These are phyloP conservation scores for Drosophila biarmipes DNA, from an alignment of 1,140 invertebrate species.

Conservation along the genomic window DNA sequence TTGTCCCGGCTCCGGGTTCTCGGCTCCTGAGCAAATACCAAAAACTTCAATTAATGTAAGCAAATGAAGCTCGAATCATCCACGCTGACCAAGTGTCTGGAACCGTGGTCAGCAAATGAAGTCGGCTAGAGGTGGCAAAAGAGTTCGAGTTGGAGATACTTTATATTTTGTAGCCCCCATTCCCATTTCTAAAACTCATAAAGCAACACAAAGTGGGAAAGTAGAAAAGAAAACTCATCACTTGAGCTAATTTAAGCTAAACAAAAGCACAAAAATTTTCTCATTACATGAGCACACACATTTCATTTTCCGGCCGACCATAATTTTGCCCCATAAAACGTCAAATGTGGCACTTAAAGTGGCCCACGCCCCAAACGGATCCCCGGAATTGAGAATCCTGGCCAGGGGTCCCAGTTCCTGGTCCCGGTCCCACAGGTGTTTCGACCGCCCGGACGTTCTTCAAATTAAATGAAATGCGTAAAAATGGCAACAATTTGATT, in stretches of 20 bases:
- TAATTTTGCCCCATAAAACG: conserved; percentile 71
- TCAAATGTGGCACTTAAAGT: conserved; percentile 81
- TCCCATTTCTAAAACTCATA: conserved; percentile 40
- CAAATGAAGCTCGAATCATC: conserved; percentile 59
- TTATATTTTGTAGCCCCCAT: neutral
- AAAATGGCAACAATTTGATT: conserved; percentile 83
- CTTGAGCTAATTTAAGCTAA: conserved; percentile 75
- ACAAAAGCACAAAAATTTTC: conserved; percentile 64
- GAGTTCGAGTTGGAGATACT: conserved; percentile 4
- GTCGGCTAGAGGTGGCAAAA: conserved; percentile 6
- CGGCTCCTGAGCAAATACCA: conserved; percentile 43
- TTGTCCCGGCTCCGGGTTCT: conserved; percentile 17
- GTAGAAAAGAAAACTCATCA: conserved; percentile 51
- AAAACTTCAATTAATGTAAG: conserved; percentile 68
- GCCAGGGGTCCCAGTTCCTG: too few relatives aligned
- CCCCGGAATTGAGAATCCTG: conserved; percentile 10
- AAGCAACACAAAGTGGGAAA: conserved; percentile 28
- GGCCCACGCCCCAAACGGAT: conserved; percentile 57
- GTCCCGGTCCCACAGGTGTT: conserved; percentile 70
- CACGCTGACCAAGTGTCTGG: conserved; percentile 27
- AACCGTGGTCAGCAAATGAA: conserved; percentile 17
- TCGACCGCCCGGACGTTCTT: conserved; percentile 58
- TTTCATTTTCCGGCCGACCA: conserved; percentile 63
- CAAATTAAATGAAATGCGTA: conserved; percentile 83
- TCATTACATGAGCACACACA: conserved; percentile 71